Conservation (phyloP, 2,797 vertebrate species). For the Malacoraja senta region DNA sequence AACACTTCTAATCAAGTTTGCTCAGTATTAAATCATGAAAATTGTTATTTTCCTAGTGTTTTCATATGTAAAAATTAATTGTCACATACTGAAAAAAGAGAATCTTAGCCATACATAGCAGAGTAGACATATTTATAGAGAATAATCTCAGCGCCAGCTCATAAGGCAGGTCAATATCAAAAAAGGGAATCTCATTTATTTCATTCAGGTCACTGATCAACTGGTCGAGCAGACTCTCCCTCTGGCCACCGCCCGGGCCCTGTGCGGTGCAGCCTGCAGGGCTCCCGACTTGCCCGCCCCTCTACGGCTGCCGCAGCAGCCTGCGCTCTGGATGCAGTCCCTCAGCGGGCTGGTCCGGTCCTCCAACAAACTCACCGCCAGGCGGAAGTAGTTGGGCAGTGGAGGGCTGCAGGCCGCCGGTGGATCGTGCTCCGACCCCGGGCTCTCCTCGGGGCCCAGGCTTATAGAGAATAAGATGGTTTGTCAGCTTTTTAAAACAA, state of each 20-base stretch:
- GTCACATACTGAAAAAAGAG: background rate
- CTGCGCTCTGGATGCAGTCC: slow-evolving; percentile 57
- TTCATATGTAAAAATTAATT: background rate
- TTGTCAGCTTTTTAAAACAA: background rate
- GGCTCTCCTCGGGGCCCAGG: background rate
- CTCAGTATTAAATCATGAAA: background rate
- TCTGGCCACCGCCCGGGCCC: slow-evolving; percentile 40
- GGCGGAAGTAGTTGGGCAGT: slow-evolving; percentile 54
- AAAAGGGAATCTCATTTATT: slow-evolving; percentile 90
- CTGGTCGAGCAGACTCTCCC: slow-evolving; percentile 58
- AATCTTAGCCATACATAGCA: background rate
- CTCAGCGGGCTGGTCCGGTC: slow-evolving; percentile 61
- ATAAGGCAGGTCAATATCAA: slow-evolving; percentile 84
- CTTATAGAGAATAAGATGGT: background rate
- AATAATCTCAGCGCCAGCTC: slow-evolving; percentile 92
- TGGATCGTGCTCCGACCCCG: background rate
- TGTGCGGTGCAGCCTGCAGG: slow-evolving; percentile 29
- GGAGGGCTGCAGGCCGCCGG: accelerated
- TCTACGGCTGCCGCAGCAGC: slow-evolving; percentile 37
- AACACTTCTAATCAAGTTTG: no score
- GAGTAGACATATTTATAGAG: background rate
- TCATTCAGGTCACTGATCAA: slow-evolving; percentile 74
- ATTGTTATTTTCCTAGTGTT: background rate
- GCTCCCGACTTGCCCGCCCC: background rate
- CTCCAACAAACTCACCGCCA: slow-evolving; percentile 58